A percentile compares a stretch with the other conserved stretches of the same genome.
Evolutionary conservation across 37 sponge, comb jelly and placozoan genomes (phyloP).

Genomic region (Dysidea cf. avara): DNA sequence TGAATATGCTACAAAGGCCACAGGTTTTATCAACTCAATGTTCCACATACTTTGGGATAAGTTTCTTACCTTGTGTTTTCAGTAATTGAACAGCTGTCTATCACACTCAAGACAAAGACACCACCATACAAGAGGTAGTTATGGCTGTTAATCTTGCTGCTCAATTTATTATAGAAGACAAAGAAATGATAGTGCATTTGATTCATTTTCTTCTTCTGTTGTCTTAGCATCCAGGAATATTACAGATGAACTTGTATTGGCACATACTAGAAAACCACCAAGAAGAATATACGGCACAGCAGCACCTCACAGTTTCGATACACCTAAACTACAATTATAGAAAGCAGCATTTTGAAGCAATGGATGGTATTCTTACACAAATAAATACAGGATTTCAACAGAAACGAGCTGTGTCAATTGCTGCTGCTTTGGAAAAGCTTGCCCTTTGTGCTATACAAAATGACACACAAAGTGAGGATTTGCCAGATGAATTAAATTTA

Average conservation of each 20-base stretch:
- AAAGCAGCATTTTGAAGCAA: slow-evolving; percentile 57
- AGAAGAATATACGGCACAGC: no score
- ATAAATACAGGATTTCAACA: slow-evolving; percentile 41
- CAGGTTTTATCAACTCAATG: slow-evolving; percentile 3
- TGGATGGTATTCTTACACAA: slow-evolving; percentile 22
- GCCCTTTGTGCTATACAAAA: not conserved
- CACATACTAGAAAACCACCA: no score
- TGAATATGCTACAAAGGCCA: slow-evolving; percentile 10
- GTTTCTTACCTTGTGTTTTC: slow-evolving; percentile 7
- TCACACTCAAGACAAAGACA: slow-evolving; percentile 8
- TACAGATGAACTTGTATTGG: no score
- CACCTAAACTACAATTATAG: no score
- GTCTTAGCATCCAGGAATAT: no score
- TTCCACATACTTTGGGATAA: slow-evolving; percentile 22
- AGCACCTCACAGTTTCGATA: no score
- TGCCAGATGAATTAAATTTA: no score
- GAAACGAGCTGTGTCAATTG: slow-evolving; percentile 26
- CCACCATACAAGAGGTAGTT: no score
- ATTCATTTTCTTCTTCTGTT: no score
- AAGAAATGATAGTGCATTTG: no score
- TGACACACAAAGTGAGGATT: not conserved
- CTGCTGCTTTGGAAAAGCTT: slow-evolving; percentile 21
- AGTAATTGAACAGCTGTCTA: slow-evolving; percentile 32
- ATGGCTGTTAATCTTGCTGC: no score
- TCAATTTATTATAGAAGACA: no score